These are phyloP conservation scores for Isotomurus palustris DNA, from an alignment of 2,888 invertebrate species.

Conservation along the genomic window DNA sequence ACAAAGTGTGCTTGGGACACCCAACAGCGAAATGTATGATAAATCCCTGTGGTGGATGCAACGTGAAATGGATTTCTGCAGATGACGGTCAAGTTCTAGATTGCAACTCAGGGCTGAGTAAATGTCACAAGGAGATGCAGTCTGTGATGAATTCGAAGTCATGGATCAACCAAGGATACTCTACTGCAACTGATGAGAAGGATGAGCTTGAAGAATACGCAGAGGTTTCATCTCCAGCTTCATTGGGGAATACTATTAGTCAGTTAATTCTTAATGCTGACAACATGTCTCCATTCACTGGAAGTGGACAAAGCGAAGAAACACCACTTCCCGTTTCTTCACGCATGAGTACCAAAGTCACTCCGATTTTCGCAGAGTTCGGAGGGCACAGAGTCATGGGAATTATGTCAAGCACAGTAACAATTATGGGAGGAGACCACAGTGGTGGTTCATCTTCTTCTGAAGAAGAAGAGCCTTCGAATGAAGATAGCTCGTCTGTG, in stretches of 20 bases:
- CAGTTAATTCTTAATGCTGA: constrained; percentile 23
- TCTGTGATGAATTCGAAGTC: constrained; percentile 44
- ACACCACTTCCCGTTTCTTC: too few species aligned
- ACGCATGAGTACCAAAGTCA: constrained; percentile 26
- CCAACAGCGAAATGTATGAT: constrained; percentile 48
- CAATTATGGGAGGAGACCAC: constrained; percentile 29
- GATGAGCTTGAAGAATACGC: constrained; percentile 5
- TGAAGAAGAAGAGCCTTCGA: constrained; percentile 24
- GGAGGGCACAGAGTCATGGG: constrained; percentile 38
- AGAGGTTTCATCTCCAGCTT: not conserved
- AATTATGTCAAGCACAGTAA: constrained; percentile 33
- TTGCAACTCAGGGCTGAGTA: constrained; percentile 45
- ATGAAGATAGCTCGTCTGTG: too few species aligned
- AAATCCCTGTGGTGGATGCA: constrained; percentile 50
- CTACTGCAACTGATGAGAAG: constrained; percentile 1
- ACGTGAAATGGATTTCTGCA: constrained; percentile 47
- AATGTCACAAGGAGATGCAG: constrained; percentile 48
- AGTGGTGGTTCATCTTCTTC: constrained; percentile 13
- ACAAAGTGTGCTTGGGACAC: constrained; percentile 48
- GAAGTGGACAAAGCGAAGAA: not conserved
- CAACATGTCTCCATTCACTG: not conserved
- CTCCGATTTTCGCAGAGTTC: constrained; percentile 37
- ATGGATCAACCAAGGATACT: constrained; percentile 24
- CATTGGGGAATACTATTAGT: constrained; percentile 26
- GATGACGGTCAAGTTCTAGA: constrained; percentile 46